Conservation (phyloP, 1,140 invertebrate species). For the Caenorhabditis latens region DNA sequence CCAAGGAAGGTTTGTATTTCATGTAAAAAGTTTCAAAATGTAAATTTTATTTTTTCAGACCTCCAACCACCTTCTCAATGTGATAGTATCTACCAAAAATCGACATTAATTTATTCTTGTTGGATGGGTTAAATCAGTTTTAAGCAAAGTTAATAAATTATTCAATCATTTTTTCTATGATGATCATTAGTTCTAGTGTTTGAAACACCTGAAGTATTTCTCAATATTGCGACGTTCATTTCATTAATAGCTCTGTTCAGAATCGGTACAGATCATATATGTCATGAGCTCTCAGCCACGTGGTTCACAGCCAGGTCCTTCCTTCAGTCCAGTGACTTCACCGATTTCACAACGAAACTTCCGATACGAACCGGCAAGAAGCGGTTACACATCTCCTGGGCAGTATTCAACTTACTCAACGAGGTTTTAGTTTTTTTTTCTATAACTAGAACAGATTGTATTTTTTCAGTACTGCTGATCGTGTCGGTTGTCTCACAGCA, state of each 20-base stretch:
- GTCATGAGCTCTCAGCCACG: constrained; percentile 36
- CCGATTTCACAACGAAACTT: constrained; percentile 53
- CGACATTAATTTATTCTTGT: neutral
- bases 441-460: neutral
- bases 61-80: neutral
- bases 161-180: neutral
- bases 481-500: constrained; percentile 75
- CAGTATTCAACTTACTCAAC: constrained; percentile 69
- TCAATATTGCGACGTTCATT: neutral
- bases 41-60: neutral
- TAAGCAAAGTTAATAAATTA: constrained; percentile 6
- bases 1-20: neutral
- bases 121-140: constrained; percentile 43
- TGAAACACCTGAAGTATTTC: neutral
- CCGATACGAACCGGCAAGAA: constrained; percentile 61
- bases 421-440: neutral
- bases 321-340: constrained; percentile 19
- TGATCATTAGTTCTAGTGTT: neutral
- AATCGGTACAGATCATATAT: constrained; percentile 26
- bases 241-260: neutral
- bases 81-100: constrained; percentile 39
- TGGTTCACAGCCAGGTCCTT: constrained; percentile 53
- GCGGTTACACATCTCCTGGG: constrained; percentile 73
- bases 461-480: constrained; percentile 60
- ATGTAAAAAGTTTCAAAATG: neutral